These are phyloP conservation scores for Monochamus saltuarius DNA, from an alignment of 1,140 invertebrate species.

Conservation along the genomic window DNA sequence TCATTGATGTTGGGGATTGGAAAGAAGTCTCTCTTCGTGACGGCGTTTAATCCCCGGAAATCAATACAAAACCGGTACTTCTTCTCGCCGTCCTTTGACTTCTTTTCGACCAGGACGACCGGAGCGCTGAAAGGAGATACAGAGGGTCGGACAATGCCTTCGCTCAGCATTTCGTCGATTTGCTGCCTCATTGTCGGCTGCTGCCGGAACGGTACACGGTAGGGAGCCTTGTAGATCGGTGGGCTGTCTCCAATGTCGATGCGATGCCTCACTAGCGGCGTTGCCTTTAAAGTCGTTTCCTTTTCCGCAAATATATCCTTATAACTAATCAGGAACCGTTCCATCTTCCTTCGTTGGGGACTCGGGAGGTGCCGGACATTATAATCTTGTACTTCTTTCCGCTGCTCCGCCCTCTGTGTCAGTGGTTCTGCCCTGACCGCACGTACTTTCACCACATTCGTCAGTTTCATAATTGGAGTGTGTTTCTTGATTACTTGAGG, in stretches of 20 bases:
- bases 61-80: slow-evolving; percentile 39
- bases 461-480: no score
- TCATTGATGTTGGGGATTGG: slow-evolving; percentile 55
- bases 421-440: no score
- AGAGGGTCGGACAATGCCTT: slow-evolving; percentile 42
- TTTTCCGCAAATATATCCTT: slow-evolving; percentile 6
- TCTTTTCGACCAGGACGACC: slow-evolving; percentile 53
- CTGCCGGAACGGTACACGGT: slow-evolving; percentile 19
- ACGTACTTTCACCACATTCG: no score
- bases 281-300: neutral
- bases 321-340: neutral
- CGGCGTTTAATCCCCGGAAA: slow-evolving; percentile 41
- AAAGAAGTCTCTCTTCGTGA: slow-evolving; percentile 50
- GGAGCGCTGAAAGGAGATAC: slow-evolving; percentile 49
- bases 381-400: no score
- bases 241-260: slow-evolving; percentile 18
- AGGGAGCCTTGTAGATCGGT: slow-evolving; percentile 15
- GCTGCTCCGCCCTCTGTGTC: no score
- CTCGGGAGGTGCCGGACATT: no score
- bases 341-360: neutral
- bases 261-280: slow-evolving; percentile 16
- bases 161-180: slow-evolving; percentile 36
- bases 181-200: slow-evolving; percentile 23
- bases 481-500: no score
- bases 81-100: slow-evolving; percentile 5